phyloP scores from a whole-genome alignment of 2,797 vertebrate species.

The Antrozous pallidus region DNA sequence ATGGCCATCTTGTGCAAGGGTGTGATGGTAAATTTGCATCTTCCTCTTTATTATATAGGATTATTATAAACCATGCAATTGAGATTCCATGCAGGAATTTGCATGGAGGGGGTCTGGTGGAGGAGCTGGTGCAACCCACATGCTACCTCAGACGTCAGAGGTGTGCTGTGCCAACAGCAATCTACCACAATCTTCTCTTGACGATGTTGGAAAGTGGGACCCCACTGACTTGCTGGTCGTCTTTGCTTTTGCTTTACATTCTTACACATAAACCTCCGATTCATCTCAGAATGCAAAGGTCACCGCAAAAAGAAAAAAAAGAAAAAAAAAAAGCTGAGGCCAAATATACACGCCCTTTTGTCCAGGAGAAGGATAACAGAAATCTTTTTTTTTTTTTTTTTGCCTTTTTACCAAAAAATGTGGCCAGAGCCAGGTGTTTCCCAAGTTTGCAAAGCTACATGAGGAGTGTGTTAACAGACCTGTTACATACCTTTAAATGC shows the following conservation, averaged over 20 bases:
- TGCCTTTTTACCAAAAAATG: not conserved
- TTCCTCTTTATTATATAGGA: no score
- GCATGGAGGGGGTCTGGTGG: accelerated
- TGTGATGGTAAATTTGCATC: no score
- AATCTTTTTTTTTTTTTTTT: not conserved
- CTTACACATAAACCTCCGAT: constrained; percentile 82
- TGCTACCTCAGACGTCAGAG: not conserved
- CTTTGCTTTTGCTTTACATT: constrained; percentile 77
- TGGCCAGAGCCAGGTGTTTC: constrained; percentile 77
- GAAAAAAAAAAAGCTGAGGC: constrained; percentile 72
- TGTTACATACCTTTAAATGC: not conserved
- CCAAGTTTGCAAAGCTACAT: constrained; percentile 55
- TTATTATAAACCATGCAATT: not conserved
- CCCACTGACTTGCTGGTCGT: constrained; percentile 80
- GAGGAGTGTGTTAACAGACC: not conserved
- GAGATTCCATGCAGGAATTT: not conserved
- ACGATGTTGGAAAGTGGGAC: constrained; percentile 73
- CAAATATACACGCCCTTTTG: constrained; percentile 78
- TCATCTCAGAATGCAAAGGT: constrained; percentile 83
- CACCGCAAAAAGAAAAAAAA: constrained; percentile 78
- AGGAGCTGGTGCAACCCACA: no score
- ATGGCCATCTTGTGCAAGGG: no score
- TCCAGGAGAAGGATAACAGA: constrained; percentile 77
- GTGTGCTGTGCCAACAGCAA: not conserved
- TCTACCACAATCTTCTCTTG: not conserved